Conservation (phyloP, 2,797 vertebrate species). For the Lindbergichthys nudifrons region DNA sequence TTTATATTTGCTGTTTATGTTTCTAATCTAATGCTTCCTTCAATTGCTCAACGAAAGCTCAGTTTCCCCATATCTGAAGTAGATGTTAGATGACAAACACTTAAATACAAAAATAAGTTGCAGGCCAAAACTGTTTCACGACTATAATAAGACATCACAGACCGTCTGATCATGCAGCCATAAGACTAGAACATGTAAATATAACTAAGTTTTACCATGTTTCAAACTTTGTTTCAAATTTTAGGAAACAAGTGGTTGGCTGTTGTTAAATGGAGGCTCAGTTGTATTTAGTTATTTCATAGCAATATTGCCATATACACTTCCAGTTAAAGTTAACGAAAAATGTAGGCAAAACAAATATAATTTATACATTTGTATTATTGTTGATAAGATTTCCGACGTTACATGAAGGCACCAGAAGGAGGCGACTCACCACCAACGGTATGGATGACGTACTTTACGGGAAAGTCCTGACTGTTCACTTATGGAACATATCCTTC, state of each 20-base stretch:
- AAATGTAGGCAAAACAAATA: background rate
- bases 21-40: constrained; percentile 6
- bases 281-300: background rate
- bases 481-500: constrained; percentile 76
- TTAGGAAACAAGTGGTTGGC: too few relatives aligned
- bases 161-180: background rate
- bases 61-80: fast-evolving
- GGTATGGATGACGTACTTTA: constrained; percentile 75
- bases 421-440: constrained; percentile 25
- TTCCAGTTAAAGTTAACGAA: background rate
- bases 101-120: background rate
- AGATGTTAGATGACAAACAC: background rate
- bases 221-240: background rate
- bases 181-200: background rate
- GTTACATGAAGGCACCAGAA: background rate
- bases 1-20: too few relatives aligned
- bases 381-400: background rate
- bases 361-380: background rate
- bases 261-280: background rate
- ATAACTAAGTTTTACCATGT: background rate
- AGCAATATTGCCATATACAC: too few relatives aligned
- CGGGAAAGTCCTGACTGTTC: constrained; percentile 79
- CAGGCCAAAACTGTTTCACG: background rate
- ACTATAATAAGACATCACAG: background rate
- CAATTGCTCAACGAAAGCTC: background rate